Percentiles rank a stretch among this genome's conserved stretches.
phyloP scores from a whole-genome alignment of 35 echinoderm and acorn worm genomes.

The Chiridota heheva region DNA sequence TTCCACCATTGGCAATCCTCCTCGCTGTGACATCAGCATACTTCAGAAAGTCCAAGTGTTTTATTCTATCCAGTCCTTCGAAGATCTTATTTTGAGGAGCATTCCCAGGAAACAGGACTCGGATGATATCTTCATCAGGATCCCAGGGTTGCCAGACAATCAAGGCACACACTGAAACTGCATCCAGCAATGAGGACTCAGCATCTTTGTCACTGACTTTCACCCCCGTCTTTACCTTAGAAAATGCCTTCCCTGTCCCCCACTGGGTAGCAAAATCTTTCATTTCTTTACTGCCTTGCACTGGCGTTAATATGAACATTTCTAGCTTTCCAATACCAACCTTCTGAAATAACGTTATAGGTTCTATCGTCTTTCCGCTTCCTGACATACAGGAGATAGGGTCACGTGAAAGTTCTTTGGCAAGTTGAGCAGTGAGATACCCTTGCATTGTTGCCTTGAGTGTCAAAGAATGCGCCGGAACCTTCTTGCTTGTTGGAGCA shows the following conservation, averaged over 20 bases:
- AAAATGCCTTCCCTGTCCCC: slow-evolving; percentile 72
- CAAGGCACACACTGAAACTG: slow-evolving; percentile 90
- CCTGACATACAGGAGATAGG: slow-evolving; percentile 74
- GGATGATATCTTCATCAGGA: slow-evolving; percentile 80
- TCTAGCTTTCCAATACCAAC: slow-evolving; percentile 94
- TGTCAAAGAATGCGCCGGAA: slow-evolving; percentile 39
- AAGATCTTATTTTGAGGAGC: slow-evolving; percentile 92
- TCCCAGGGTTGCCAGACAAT: slow-evolving; percentile 98
- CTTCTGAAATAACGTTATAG: slow-evolving; percentile 96
- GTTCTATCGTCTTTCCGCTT: slow-evolving; percentile 76
- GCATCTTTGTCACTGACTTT: slow-evolving; percentile 93
- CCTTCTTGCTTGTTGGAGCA: slow-evolving; percentile 78
- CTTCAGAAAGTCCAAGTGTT: slow-evolving; percentile 91
- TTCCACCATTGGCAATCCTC: slow-evolving; percentile 56
- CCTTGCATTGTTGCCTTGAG: slow-evolving; percentile 75
- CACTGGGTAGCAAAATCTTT: slow-evolving; percentile 97
- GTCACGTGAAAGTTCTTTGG: slow-evolving; percentile 75
- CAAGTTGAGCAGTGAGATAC: slow-evolving; percentile 68
- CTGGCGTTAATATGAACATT: slow-evolving; percentile 92
- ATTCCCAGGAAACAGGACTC: slow-evolving; percentile 97
- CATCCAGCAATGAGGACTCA: slow-evolving; percentile 72
- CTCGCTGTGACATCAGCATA: slow-evolving; percentile 56
- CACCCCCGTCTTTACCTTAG: slow-evolving; percentile 91
- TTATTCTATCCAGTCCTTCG: slow-evolving; percentile 89
- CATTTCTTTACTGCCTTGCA: slow-evolving; percentile 90